Conservation (phyloP, 2,888 invertebrate species). For the Agelastica alni region DNA sequence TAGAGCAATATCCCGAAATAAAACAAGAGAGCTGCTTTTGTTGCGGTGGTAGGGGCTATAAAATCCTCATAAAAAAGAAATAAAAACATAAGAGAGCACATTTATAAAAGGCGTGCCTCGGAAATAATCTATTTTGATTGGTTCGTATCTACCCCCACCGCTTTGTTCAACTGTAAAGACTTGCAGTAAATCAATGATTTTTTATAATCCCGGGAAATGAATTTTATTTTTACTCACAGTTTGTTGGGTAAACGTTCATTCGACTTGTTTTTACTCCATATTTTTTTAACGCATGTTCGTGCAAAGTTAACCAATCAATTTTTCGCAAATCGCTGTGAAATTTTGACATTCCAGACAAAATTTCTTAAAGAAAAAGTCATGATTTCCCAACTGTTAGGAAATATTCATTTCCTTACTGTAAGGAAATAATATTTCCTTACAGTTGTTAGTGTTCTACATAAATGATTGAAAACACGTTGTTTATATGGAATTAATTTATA, state of each 20-base stretch:
- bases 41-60: slow-evolving; percentile 39
- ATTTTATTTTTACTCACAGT: slow-evolving; percentile 42
- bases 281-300: too few species aligned
- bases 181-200: slow-evolving; percentile 49
- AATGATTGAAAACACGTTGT: too few species aligned
- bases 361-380: too few species aligned
- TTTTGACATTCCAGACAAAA: too few species aligned
- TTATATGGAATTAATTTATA: too few species aligned
- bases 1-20: slow-evolving; percentile 24
- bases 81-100: slow-evolving; percentile 50
- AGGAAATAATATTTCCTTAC: too few species aligned
- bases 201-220: slow-evolving; percentile 47
- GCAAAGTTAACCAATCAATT: too few species aligned
- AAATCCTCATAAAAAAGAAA: slow-evolving; percentile 49
- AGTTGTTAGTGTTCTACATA: too few species aligned
- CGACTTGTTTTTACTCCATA: slow-evolving; percentile 18
- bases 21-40: slow-evolving; percentile 30
- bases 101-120: slow-evolving; percentile 47
- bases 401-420: too few species aligned
- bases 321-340: too few species aligned
- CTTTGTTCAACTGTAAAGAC: slow-evolving; percentile 31
- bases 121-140: slow-evolving; percentile 46
- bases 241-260: slow-evolving; percentile 25
- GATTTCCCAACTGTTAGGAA: too few species aligned
- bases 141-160: slow-evolving; percentile 37